A percentile compares a stretch with the other conserved stretches of the same genome.
Evolutionary conservation across 1,140 invertebrate genomes (phyloP).

Genomic region (Planococcus citri): DNA sequence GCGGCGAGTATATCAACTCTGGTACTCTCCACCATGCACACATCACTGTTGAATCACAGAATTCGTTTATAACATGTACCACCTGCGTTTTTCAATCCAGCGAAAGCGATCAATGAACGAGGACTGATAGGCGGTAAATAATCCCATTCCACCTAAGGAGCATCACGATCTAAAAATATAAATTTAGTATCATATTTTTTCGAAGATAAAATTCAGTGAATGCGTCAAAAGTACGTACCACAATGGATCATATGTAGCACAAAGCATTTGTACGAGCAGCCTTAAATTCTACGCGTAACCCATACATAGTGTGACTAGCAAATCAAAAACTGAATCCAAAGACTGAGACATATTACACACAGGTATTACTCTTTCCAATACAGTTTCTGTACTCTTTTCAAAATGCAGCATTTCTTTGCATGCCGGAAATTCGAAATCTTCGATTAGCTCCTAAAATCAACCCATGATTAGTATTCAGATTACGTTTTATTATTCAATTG

Average conservation of each 20-base stretch:
- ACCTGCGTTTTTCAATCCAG: constrained; percentile 94
- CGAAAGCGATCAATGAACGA: constrained; percentile 76
- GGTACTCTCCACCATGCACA: constrained; percentile 91
- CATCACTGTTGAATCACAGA: constrained; percentile 91
- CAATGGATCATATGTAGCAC: constrained; percentile 89
- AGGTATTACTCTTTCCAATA: constrained; percentile 57
- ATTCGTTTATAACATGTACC: constrained; percentile 99
- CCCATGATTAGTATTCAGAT: not conserved
- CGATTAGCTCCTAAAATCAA: constrained; percentile 61
- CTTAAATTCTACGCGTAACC: constrained; percentile 85
- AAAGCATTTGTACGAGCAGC: constrained; percentile 72
- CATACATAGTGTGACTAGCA: constrained; percentile 76
- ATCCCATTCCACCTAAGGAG: constrained; percentile 87
- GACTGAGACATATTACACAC: constrained; percentile 78
- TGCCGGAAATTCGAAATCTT: constrained; percentile 92
- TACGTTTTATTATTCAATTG: not conserved
- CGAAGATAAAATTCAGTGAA: not conserved
- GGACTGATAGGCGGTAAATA: constrained; percentile 91
- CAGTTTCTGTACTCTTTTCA: constrained; percentile 49
- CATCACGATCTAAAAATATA: constrained; percentile 47
- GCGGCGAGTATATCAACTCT: constrained; percentile 61
- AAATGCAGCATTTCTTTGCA: constrained; percentile 79
- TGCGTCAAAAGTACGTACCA: no score
- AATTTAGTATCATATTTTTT: constrained; percentile 18
- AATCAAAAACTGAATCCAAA: constrained; percentile 79